A percentile compares a stretch with the other conserved stretches of the same genome.
Conservation (phyloP, 2,113 vertebrate species). For the Leiothrix lutea region DNA sequence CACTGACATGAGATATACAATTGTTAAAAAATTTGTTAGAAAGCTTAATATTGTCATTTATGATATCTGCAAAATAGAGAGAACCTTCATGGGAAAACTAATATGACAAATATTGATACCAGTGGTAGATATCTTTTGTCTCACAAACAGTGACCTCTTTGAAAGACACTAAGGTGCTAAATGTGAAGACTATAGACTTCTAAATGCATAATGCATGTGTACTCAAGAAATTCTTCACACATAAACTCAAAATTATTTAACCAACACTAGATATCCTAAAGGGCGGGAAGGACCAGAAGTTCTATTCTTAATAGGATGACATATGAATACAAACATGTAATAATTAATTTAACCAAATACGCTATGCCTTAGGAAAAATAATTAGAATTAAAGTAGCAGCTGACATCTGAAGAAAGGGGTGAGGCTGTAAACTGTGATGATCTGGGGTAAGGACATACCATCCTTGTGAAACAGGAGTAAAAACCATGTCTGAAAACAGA, state of each 20-base stretch:
- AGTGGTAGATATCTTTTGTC: background rate
- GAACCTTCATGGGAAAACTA: background rate
- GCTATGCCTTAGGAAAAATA: background rate
- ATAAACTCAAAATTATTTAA: background rate
- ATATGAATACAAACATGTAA: background rate
- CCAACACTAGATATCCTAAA: background rate
- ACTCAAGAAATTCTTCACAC: background rate
- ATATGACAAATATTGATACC: background rate
- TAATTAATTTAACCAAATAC: background rate
- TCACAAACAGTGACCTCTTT: background rate
- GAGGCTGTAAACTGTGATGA: background rate
- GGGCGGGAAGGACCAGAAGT: background rate
- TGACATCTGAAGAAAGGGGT: background rate
- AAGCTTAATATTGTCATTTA: conserved; percentile 43
- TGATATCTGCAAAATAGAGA: conserved; percentile 5
- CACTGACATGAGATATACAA: background rate
- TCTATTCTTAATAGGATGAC: background rate
- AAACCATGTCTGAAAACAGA: background rate
- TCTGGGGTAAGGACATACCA: background rate
- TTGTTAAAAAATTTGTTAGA: conserved; percentile 43
- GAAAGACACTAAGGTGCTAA: background rate
- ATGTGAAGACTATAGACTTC: background rate
- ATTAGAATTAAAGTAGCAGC: background rate
- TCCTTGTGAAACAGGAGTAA: background rate
- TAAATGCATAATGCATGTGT: background rate